These are phyloP conservation scores for Gymnorhina tibicen DNA, from an alignment of 2,113 vertebrate species.

Conservation along the genomic window DNA sequence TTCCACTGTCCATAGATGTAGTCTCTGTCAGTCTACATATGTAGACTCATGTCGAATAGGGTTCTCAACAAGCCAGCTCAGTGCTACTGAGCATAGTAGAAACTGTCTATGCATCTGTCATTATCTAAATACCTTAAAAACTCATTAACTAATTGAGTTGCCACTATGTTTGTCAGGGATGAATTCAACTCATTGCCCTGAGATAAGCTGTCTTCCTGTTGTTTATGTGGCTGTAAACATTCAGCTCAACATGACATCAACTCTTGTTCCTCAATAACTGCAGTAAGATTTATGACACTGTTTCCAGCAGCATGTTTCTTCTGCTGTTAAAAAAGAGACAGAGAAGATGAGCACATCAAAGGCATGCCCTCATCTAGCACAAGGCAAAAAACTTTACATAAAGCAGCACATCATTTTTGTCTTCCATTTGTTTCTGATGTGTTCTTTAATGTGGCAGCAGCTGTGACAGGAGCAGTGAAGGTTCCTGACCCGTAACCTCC, in stretches of 20 bases:
- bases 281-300: neutral
- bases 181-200: neutral
- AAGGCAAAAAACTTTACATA: neutral
- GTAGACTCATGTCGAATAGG: neutral
- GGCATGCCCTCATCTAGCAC: neutral
- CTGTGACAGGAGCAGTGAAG: neutral
- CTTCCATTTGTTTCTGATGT: neutral
- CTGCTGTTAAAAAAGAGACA: neutral
- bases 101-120: neutral
- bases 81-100: neutral
- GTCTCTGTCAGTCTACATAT: neutral
- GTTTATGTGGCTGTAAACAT: neutral
- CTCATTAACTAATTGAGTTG: neutral
- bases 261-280: neutral
- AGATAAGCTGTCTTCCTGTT: neutral
- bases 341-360: neutral
- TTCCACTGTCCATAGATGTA: neutral
- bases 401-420: neutral
- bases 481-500: neutral
- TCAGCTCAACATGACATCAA: neutral
- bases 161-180: neutral
- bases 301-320: slow-evolving; percentile 1
- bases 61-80: neutral
- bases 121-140: neutral
- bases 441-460: neutral